phyloP scores from a whole-genome alignment of 2,113 vertebrate genomes.

The Ailuropoda melanoleuca region DNA sequence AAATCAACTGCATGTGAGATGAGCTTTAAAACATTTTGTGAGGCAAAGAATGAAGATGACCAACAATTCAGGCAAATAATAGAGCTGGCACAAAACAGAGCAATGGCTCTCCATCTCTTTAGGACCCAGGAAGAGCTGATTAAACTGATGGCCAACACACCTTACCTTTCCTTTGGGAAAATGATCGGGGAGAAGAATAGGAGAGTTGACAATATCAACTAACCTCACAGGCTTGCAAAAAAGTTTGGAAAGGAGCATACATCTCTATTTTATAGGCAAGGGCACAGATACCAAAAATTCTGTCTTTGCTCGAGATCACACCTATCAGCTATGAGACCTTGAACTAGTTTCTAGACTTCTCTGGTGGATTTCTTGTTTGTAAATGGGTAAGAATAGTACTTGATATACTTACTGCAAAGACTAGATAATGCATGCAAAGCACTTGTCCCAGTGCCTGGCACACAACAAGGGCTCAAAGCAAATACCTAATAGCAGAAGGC shows the following conservation, averaged over 20 bases:
- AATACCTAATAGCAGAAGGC: background rate
- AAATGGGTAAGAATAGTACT: background rate
- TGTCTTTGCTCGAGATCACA: background rate
- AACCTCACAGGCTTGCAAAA: background rate
- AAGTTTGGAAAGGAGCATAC: background rate
- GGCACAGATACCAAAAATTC: background rate
- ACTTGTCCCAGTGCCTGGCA: background rate
- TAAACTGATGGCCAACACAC: background rate
- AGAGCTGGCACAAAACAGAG: background rate
- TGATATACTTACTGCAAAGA: background rate
- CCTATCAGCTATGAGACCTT: background rate
- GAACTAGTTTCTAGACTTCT: background rate
- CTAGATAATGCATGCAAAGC: background rate
- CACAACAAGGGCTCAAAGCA: background rate
- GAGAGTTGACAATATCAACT: background rate
- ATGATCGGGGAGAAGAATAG: background rate
- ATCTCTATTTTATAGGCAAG: background rate
- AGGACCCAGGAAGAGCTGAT: background rate
- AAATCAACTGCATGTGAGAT: background rate
- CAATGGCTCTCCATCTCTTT: background rate
- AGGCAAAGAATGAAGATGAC: background rate
- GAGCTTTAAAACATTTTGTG: conserved; percentile 20
- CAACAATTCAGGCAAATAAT: background rate
- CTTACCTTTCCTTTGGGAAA: background rate
- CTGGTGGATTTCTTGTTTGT: background rate